Evolutionary conservation across 2,797 vertebrate genomes (phyloP), one percentile per base, ranked within the genome.

Genomic region (Neosilurus hyrtlii): DNA sequence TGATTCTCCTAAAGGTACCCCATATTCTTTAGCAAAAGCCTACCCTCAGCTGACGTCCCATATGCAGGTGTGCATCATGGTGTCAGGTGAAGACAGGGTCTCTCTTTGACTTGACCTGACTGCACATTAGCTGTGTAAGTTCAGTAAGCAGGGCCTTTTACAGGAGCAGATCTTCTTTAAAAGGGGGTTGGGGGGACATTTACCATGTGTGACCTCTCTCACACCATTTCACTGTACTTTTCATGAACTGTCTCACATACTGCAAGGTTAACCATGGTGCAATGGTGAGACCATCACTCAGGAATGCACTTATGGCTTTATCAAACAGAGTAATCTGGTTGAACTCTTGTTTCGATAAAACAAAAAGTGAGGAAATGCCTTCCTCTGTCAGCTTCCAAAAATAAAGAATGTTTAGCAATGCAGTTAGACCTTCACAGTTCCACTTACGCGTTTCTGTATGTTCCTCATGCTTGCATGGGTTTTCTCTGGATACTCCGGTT

Each of bases 91-190:
- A 59, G 35, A 59, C 56, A 76, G 30, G 30, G 4, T 22, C 26
- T 37, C 26, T 37, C 16, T 56, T 72, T 74, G 56, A 76, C 73
- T 22, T 24, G 54, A 56, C 54, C 16, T 12, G 57, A 77, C 57
- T 62, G 59, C 8, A 51, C 59, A 77, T 63, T 77, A 37, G 18
- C 26, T 57, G 16, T 20, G n/a, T 35, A 77, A 12, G n/a, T 73
- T 56, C 49, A 54, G n/a, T 73, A 73, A 16, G 57, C 18, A 57
- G 26, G 43, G 22, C 24, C 22, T 77, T 62, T 77, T 24, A 24
- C 57, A 26, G 63, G 63, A 26, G 14, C 57, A 77, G 90, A 92
- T 93, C 89, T 91, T 84, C 37, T 43, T 89, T 87, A 90, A 89
- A 85, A 85, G 86, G 87, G 26, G 12, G 24, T 3, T 11, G 9